These are phyloP conservation scores for Ericerus pela DNA, from an alignment of 1,140 invertebrate genomes.

Conservation along the genomic window DNA sequence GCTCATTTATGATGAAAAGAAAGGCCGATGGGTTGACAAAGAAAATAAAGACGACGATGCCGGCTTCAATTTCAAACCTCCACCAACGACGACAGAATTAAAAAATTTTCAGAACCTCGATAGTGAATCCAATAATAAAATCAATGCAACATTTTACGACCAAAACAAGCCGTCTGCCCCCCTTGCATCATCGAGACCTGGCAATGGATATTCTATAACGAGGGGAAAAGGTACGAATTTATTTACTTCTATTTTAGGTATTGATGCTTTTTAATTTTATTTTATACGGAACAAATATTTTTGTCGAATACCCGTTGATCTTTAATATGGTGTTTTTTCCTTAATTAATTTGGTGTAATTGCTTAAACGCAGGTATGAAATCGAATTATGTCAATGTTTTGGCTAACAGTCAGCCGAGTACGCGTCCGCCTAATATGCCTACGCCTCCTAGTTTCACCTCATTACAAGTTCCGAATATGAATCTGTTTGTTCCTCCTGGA, in stretches of 20 bases:
- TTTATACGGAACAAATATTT: background rate
- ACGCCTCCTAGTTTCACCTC: background rate
- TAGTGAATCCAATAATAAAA: background rate
- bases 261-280: background rate
- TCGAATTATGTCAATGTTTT: background rate
- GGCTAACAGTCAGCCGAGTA: background rate
- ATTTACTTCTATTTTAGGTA: background rate
- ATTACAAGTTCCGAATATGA: background rate
- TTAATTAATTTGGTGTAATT: too few relatives aligned
- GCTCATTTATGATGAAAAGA: constrained; percentile 82
- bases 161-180: background rate
- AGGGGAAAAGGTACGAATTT: background rate
- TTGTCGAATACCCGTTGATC: too few relatives aligned
- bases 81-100: background rate
- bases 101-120: background rate
- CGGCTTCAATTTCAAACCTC: background rate
- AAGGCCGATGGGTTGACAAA: constrained; percentile 71
- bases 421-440: background rate
- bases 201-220: background rate
- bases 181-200: too few relatives aligned
- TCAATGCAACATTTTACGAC: background rate
- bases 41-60: constrained; percentile 49
- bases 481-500: background rate
- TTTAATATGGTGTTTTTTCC: too few relatives aligned
- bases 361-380: constrained; percentile 6